Conservation (phyloP, 2,797 vertebrate genomes). For the Amblyopsis hoosieri region DNA sequence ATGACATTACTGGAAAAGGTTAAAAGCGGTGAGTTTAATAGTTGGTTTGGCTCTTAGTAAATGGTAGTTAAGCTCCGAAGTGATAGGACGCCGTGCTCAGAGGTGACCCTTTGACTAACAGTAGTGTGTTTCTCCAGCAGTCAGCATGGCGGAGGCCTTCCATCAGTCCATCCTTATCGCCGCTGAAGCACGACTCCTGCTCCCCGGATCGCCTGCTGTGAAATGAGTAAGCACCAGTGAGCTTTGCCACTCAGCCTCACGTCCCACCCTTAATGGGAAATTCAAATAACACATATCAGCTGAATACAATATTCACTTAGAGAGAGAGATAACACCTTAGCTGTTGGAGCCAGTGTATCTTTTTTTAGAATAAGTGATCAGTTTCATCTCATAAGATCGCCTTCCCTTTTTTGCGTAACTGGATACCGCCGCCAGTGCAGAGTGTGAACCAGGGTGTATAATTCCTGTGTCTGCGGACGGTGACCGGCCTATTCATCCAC, state of each 20-base stretch:
- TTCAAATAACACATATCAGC: slow-evolving; percentile 76
- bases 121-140: slow-evolving; percentile 46
- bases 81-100: slow-evolving; percentile 40
- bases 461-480: slow-evolving; percentile 39
- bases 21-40: slow-evolving; percentile 38
- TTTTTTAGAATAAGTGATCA: slow-evolving; percentile 47
- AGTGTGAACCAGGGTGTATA: slow-evolving; percentile 51
- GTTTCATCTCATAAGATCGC: slow-evolving; percentile 11
- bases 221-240: slow-evolving; percentile 59
- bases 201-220: slow-evolving; percentile 40
- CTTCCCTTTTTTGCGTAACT: slow-evolving; percentile 21
- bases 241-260: slow-evolving; percentile 55
- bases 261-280: slow-evolving; percentile 66
- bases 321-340: slow-evolving; percentile 61
- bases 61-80: slow-evolving; percentile 47
- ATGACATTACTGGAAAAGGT: slow-evolving; percentile 27
- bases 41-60: slow-evolving; percentile 46
- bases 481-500: slow-evolving; percentile 47
- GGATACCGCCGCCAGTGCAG: slow-evolving; percentile 53
- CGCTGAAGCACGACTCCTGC: slow-evolving; percentile 51
- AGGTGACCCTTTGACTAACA: slow-evolving; percentile 68
- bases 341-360: slow-evolving; percentile 66
- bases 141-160: slow-evolving; percentile 30
- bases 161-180: slow-evolving; percentile 69
- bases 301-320: slow-evolving; percentile 73